These are phyloP conservation scores for Amphiduros pacificus DNA, from an alignment of 2,888 invertebrate species.

Conservation along the genomic window DNA sequence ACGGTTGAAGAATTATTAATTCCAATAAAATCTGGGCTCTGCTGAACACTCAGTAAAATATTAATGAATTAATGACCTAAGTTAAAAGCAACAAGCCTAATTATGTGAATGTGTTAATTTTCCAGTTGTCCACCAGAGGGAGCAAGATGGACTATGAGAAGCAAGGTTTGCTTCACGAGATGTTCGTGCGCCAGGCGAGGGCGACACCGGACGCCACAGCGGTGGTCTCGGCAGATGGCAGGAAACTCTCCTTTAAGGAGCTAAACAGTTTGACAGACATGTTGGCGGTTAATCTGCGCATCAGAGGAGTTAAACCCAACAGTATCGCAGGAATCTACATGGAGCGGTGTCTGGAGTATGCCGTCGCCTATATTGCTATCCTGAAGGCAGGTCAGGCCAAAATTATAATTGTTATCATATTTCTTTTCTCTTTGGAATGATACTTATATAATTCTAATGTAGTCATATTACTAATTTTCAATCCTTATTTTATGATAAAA, in stretches of 20 bases:
- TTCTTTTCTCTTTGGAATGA: too few species aligned
- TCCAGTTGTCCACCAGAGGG: constrained; percentile 2
- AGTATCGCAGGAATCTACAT: constrained; percentile 57
- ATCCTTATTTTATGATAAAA: too few species aligned
- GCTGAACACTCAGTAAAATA: too few species aligned
- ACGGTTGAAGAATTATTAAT: too few species aligned
- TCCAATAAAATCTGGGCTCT: too few species aligned
- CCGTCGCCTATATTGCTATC: constrained; percentile 57
- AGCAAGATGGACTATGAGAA: constrained; percentile 33
- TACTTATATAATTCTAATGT: too few species aligned
- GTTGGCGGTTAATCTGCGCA: constrained; percentile 43
- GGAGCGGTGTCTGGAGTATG: constrained; percentile 54
- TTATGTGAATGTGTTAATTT: too few species aligned
- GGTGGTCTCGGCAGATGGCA: constrained; percentile 33
- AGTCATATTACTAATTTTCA: too few species aligned
- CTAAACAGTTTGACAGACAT: constrained; percentile 47
- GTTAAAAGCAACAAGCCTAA: too few species aligned
- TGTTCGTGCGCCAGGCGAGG: constrained; percentile 47
- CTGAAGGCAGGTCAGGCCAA: constrained; percentile 57
- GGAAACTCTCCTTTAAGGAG: constrained; percentile 41
- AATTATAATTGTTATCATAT: too few species aligned
- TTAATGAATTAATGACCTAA: too few species aligned
- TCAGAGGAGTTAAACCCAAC: constrained; percentile 47
- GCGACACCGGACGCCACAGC: constrained; percentile 41
- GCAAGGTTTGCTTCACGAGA: constrained; percentile 50